Evolutionary conservation across 2,797 vertebrate species (phyloP).

Genomic region (Amblyraja radiata): DNA sequence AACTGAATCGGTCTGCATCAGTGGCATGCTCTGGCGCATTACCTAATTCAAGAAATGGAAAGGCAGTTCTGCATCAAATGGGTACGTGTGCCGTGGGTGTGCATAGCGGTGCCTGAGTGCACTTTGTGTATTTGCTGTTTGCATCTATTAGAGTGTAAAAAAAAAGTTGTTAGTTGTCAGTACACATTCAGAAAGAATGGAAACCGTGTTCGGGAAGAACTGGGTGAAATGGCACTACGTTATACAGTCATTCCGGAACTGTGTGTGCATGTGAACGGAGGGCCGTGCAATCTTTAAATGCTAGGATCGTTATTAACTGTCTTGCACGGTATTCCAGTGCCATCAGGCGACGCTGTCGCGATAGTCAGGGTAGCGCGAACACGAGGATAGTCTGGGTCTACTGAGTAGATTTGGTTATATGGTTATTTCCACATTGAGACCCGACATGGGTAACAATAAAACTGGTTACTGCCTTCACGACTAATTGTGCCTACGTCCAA

Average conservation of each 20-base stretch:
- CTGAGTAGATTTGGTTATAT: no score
- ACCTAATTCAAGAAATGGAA: conserved; percentile 2
- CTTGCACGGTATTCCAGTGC: neutral
- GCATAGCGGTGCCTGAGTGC: neutral
- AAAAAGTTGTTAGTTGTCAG: neutral
- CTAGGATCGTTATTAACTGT: neutral
- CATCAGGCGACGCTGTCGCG: neutral
- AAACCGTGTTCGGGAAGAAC: neutral
- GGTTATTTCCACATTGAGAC: neutral
- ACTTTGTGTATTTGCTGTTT: neutral
- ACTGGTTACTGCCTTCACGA: neutral
- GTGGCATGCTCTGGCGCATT: neutral
- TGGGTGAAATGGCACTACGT: no score
- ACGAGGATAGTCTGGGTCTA: no score
- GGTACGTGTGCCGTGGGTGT: neutral
- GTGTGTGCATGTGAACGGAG: neutral
- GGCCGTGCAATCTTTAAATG: neutral
- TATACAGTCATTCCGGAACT: neutral
- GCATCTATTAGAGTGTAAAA: neutral
- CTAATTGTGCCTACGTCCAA: no score
- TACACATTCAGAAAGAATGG: neutral
- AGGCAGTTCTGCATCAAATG: neutral
- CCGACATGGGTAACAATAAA: no score
- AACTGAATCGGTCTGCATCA: neutral
- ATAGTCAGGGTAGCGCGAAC: neutral